Evolutionary conservation across 2,113 vertebrate genomes (phyloP).

Genomic region (Lutjanus erythropterus): DNA sequence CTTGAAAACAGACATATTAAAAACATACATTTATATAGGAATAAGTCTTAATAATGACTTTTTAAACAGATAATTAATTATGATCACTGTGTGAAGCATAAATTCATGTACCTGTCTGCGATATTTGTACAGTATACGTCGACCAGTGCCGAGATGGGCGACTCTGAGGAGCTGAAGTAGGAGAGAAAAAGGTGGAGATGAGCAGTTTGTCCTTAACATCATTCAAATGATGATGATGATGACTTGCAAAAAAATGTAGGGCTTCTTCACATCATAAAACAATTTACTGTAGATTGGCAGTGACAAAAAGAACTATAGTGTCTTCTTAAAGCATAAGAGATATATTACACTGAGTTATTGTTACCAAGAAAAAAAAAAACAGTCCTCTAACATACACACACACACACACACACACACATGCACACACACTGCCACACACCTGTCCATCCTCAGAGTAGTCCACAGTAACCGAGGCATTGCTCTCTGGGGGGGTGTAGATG

Average conservation of each 20-base stretch:
- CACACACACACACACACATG: constrained; percentile 1
- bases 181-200: constrained; percentile 11
- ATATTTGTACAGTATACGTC: constrained; percentile 96
- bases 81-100: background rate
- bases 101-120: constrained; percentile 80
- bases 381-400: too few relatives aligned
- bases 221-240: background rate
- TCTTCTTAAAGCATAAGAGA: too few relatives aligned
- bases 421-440: constrained; percentile 47
- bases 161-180: constrained; percentile 90
- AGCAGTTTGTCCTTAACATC: background rate
- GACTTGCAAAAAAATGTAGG: background rate
- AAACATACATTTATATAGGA: background rate
- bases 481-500: constrained; percentile 97
- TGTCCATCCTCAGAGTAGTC: constrained; percentile 97
- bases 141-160: constrained; percentile 95
- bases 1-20: background rate
- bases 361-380: background rate
- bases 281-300: background rate
- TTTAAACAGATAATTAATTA: background rate
- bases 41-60: background rate
- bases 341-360: too few relatives aligned
- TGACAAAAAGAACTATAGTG: background rate
- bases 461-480: constrained; percentile 95
- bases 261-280: background rate